Percentiles rank a stretch among this genome's conserved stretches.
Evolutionary conservation across 1,140 invertebrate species (phyloP).

Genomic region (Penaeus indicus): DNA sequence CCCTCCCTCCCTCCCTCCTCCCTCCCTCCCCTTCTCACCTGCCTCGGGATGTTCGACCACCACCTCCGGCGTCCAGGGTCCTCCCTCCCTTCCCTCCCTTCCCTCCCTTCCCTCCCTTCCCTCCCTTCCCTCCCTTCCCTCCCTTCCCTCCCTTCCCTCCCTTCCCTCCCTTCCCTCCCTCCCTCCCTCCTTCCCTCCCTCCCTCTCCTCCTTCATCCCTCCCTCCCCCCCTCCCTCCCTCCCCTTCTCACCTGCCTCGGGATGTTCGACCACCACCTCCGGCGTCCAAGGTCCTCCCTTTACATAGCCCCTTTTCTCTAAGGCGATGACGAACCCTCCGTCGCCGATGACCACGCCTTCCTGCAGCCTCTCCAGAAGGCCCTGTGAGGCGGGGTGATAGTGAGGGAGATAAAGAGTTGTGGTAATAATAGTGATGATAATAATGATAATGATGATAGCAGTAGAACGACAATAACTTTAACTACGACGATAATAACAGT

Average conservation of each 20-base stretch:
- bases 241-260: conserved; percentile 64
- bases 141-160: too few relatives aligned
- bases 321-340: conserved; percentile 70
- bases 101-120: too few relatives aligned
- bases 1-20: not conserved
- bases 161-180: conserved; percentile 66
- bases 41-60: conserved; percentile 69
- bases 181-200: not conserved
- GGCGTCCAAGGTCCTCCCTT: conserved; percentile 72
- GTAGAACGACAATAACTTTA: too few relatives aligned
- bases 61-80: conserved; percentile 71
- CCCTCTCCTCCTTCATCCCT: too few relatives aligned
- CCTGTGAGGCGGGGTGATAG: conserved; percentile 31
- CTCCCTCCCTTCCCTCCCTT: conserved; percentile 68
- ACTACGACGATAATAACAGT: too few relatives aligned
- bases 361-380: conserved; percentile 69
- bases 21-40: not conserved
- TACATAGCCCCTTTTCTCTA: conserved; percentile 70
- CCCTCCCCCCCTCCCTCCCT: too few relatives aligned
- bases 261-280: conserved; percentile 69
- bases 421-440: too few relatives aligned
- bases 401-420: too few relatives aligned
- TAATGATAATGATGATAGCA: too few relatives aligned
- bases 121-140: too few relatives aligned
- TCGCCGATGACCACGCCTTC: conserved; percentile 70